Percentiles rank a stretch among this genome's conserved stretches.
Evolutionary conservation across 2,797 vertebrate genomes (phyloP).

Genomic region (Podargus strigoides): DNA sequence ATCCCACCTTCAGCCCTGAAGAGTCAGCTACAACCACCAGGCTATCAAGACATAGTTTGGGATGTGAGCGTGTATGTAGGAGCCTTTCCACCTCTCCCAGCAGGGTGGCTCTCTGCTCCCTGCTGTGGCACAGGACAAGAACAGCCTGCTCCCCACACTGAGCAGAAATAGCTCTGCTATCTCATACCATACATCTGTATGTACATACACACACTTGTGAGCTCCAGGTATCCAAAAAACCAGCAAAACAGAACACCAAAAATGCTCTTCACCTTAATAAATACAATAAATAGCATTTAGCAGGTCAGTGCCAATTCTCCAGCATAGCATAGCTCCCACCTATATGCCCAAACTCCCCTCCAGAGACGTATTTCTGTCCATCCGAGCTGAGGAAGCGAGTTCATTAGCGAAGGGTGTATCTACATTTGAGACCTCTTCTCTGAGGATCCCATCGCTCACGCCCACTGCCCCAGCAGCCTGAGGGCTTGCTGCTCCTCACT

Average conservation of each 20-base stretch:
- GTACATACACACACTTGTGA: accelerated
- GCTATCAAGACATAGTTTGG: background rate
- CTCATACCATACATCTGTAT: background rate
- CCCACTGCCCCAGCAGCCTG: accelerated
- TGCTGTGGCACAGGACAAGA: background rate
- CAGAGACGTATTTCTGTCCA: background rate
- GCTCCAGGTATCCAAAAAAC: background rate
- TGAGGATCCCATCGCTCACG: background rate
- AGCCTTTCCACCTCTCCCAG: background rate
- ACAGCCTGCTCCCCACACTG: background rate
- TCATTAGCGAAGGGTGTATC: background rate
- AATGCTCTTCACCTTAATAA: background rate
- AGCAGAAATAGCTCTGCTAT: background rate
- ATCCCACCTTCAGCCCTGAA: background rate
- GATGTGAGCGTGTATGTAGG: background rate
- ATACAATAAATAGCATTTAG: background rate
- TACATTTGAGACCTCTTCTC: background rate
- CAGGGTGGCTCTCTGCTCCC: background rate
- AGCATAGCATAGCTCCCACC: background rate
- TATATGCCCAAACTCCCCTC: background rate
- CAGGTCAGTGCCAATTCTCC: background rate
- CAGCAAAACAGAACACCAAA: background rate
- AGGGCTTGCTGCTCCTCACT: background rate
- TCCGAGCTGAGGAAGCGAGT: background rate
- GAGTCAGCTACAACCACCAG: background rate